Evolutionary conservation across 2,797 vertebrate species (phyloP), one percentile per base, ranked within the genome.

Genomic region (Darevskia nairensis): DNA sequence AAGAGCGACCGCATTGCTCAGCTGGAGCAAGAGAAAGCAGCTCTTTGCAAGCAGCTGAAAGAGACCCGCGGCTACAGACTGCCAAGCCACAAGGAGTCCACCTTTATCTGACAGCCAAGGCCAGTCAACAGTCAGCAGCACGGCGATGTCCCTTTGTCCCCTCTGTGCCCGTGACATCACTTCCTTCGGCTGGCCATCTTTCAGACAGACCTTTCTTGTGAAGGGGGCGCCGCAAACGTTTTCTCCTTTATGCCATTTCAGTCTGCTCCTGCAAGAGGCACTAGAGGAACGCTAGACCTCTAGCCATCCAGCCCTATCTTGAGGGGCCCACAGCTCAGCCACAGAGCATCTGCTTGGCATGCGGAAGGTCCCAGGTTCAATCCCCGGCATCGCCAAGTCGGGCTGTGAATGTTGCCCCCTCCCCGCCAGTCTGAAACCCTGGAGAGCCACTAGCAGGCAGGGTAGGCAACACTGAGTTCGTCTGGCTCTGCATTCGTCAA

Each of bases 1-100:
- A 93, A 91, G 84, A 92, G 90, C 64, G 90, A 92, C n/a, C 87
- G 77, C 88, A 86, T 93, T 72, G 72, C 79, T 59, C 92, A 85
- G 81, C 84, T 91, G 68, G 61, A 90, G 41, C 64, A 59, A 72
- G 89, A 93, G 83, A 87, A 76, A 23, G 75, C 86, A 55, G 86
- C 64, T 3, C 84, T 81, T 2, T 84, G 90, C 87, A 84, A 78
- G 32, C 82, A 88, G 59, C 91, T 86, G 13, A 86, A 88, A 17
- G 59, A 39, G 41, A 92, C 71, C 88, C 91, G 76, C 27, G 88
- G 89, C 17, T 87, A 89, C 72, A 35, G 2, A 5, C 88, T 92
- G 32, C 87, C 75, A 85, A 46, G 79, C 77, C 66, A 90, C 25
- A 82, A 85, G 35, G 91, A 35, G 2, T 81, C 84, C 80, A 80